phyloP scores from a whole-genome alignment of 1,140 invertebrate genomes.

The Conus betulinus region DNA sequence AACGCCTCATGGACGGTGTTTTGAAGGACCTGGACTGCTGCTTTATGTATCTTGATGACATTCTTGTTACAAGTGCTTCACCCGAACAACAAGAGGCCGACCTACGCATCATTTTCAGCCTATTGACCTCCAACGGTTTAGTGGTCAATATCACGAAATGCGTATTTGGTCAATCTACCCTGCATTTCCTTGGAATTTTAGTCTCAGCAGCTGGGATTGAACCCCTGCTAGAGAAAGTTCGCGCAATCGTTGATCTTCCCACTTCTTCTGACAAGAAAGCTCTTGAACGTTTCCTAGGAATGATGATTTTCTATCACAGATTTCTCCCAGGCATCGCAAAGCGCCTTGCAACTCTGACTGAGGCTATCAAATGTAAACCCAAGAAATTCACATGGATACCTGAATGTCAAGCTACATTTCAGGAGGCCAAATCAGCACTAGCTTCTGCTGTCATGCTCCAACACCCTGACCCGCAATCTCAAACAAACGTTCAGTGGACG shows the following conservation, averaged over 20 bases:
- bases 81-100: background rate
- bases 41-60: slow-evolving; percentile 13
- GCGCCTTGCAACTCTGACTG: background rate
- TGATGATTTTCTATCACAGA: slow-evolving; percentile 8
- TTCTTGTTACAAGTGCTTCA: background rate
- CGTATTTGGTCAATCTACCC: background rate
- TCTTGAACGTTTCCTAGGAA: slow-evolving; percentile 14
- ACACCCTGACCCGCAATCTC: no score
- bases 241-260: background rate
- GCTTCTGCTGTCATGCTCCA: background rate
- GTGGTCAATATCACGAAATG: background rate
- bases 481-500: no score
- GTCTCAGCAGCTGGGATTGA: background rate
- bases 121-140: background rate
- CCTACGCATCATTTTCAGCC: background rate
- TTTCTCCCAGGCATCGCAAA: background rate
- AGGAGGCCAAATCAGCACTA: background rate
- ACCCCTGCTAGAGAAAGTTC: background rate
- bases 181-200: background rate
- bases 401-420: slow-evolving; percentile 3
- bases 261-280: background rate
- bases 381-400: background rate
- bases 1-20: slow-evolving; percentile 23
- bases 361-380: background rate
- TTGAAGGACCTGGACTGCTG: background rate